A percentile compares a stretch with the other conserved stretches of the same genome.
Conservation (phyloP, 2,797 vertebrate genomes). For the Cryptoblepharus egeriae region DNA sequence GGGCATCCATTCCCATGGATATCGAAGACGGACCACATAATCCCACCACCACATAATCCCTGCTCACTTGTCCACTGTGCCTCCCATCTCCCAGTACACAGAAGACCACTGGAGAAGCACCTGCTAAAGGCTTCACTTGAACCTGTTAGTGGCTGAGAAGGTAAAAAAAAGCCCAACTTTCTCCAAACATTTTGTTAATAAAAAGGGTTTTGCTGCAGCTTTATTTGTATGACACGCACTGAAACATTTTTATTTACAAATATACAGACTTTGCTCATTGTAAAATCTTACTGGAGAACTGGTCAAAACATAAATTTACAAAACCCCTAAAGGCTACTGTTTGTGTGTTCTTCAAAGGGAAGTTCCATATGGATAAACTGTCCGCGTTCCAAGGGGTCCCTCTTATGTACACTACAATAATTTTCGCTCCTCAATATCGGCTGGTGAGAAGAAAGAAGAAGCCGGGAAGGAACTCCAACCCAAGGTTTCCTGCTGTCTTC, state of each 20-base stretch:
- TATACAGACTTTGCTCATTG: constrained; percentile 80
- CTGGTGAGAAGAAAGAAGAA: constrained; percentile 15
- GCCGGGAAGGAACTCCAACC: constrained; percentile 41
- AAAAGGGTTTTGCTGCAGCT: constrained; percentile 73
- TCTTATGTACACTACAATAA: constrained; percentile 39
- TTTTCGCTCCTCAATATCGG: constrained; percentile 33
- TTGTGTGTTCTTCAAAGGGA: constrained; percentile 41
- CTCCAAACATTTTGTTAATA: constrained; percentile 65
- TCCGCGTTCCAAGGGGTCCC: constrained; percentile 44
- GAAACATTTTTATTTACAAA: constrained; percentile 84
- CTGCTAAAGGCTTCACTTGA: too few species aligned
- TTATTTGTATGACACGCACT: constrained; percentile 81
- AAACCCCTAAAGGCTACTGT: constrained; percentile 63
- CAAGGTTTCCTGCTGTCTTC: constrained; percentile 40
- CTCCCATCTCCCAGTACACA: too few species aligned
- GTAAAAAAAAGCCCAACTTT: constrained; percentile 31
- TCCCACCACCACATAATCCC: too few species aligned
- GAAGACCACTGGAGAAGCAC: too few species aligned
- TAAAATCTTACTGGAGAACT: constrained; percentile 79
- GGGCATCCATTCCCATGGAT: too few species aligned
- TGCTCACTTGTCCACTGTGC: too few species aligned
- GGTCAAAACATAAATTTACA: constrained; percentile 82
- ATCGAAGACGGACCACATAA: too few species aligned
- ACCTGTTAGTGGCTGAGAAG: background rate
- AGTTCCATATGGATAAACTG: constrained; percentile 58